Evolutionary conservation across 2,797 vertebrate genomes (phyloP).

Genomic region (Enteromius fasciolatus): DNA sequence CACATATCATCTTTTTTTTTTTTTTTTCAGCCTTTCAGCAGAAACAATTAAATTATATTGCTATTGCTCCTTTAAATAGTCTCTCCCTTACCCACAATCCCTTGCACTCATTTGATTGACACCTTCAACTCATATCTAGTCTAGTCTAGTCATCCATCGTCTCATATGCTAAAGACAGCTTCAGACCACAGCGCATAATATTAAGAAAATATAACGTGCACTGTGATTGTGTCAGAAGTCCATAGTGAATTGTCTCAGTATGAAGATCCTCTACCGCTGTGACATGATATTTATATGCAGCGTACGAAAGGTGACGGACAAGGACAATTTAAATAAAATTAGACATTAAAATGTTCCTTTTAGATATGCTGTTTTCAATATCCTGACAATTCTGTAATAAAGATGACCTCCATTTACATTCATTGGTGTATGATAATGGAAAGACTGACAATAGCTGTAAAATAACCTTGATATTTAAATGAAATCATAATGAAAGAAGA

Average conservation of each 20-base stretch:
- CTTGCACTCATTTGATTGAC: slow-evolving; percentile 17
- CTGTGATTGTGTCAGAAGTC: slow-evolving; percentile 22
- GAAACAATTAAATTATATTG: slow-evolving; percentile 3
- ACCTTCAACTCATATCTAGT: neutral
- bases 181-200: slow-evolving; percentile 11
- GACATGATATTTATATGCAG: slow-evolving; percentile 7
- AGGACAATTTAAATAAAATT: slow-evolving; percentile 5
- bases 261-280: neutral
- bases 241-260: slow-evolving; percentile 4
- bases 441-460: neutral
- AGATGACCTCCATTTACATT: slow-evolving; percentile 43
- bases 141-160: neutral
- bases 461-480: slow-evolving; percentile 28
- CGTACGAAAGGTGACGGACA: slow-evolving; percentile 7
- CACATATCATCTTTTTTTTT: no score
- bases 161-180: neutral
- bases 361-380: slow-evolving; percentile 29
- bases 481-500: neutral
- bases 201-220: slow-evolving; percentile 42
- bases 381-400: slow-evolving; percentile 28
- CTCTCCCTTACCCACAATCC: slow-evolving; percentile 5
- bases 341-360: slow-evolving; percentile 13
- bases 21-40: neutral
- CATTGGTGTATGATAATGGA: slow-evolving; percentile 28
- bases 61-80: neutral